phyloP scores from a whole-genome alignment of 2,888 invertebrate species.

The Nomada flava region DNA sequence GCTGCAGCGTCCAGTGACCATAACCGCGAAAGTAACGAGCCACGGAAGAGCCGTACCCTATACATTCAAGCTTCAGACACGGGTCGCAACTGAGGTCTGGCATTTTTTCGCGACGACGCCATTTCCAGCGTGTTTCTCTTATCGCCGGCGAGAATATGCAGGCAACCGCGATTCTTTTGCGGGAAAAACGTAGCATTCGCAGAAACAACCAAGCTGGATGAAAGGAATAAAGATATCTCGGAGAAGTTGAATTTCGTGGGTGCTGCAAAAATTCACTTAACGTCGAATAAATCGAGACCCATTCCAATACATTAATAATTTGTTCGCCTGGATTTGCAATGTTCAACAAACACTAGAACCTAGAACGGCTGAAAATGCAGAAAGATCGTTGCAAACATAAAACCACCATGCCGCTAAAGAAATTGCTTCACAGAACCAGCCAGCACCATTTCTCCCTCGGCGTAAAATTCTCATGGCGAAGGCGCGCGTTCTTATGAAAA shows the following conservation, averaged over 20 bases:
- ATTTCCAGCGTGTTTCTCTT: slow-evolving; percentile 21
- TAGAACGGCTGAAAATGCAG: neutral
- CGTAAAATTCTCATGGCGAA: slow-evolving; percentile 8
- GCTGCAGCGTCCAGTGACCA: slow-evolving; percentile 39
- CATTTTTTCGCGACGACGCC: slow-evolving; percentile 28
- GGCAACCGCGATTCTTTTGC: slow-evolving; percentile 20
- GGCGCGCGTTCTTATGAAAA: slow-evolving; percentile 21
- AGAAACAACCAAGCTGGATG: neutral
- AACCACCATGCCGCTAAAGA: neutral
- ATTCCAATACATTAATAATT: neutral
- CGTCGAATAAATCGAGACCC: neutral
- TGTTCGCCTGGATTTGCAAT: neutral
- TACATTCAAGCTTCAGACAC: neutral
- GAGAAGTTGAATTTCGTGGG: slow-evolving; percentile 14
- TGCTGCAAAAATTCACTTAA: neutral
- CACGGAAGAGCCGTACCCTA: slow-evolving; percentile 22
- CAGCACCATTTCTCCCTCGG: slow-evolving; percentile 1
- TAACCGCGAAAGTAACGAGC: slow-evolving; percentile 43
- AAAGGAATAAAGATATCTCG: neutral
- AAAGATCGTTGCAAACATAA: neutral
- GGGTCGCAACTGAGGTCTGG: neutral
- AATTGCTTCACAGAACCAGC: neutral
- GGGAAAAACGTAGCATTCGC: slow-evolving; percentile 13
- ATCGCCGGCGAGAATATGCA: slow-evolving; percentile 27
- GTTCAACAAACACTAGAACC: neutral